phyloP scores from a whole-genome alignment of 30 jellyfish, hydroid and myxozoan species.

The Aurelia aurita complex sp. Pacific region DNA sequence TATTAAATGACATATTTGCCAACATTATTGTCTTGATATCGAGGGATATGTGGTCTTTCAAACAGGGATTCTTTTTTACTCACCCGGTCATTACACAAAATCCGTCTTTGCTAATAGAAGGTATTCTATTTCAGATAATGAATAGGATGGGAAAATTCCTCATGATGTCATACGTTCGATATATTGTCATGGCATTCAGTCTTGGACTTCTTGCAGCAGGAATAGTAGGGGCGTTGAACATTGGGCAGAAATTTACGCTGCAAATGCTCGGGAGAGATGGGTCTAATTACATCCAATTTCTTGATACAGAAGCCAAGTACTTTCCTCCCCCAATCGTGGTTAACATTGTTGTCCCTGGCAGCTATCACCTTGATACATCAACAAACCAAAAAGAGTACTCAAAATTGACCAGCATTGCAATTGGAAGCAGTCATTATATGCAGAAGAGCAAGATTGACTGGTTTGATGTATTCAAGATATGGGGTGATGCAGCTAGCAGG shows the following conservation, averaged over 20 bases:
- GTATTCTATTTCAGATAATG: constrained; percentile 14
- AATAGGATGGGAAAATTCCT: constrained; percentile 19
- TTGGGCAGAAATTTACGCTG: constrained; percentile 67
- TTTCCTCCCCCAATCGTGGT: constrained; percentile 39
- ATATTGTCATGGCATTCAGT: constrained; percentile 30
- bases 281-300: constrained; percentile 53
- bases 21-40: too few relatives aligned
- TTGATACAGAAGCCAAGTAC: constrained; percentile 24
- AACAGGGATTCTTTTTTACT: too few relatives aligned
- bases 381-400: constrained; percentile 21
- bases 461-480: constrained; percentile 38
- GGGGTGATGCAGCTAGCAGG: constrained; percentile 1
- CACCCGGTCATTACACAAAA: too few relatives aligned
- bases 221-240: constrained; percentile 41
- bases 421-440: constrained; percentile 5
- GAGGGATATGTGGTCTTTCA: too few relatives aligned
- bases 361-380: background rate
- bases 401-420: constrained; percentile 19
- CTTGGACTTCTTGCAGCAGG: constrained; percentile 72
- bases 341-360: constrained; percentile 52
- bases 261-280: constrained; percentile 72
- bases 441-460: constrained; percentile 27
- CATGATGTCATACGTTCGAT: constrained; percentile 37
- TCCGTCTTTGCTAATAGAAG: background rate
- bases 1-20: too few relatives aligned